Base-by-base conservation (phyloP, 2,888 invertebrate species). In the Gryllus longicercus region DNA sequence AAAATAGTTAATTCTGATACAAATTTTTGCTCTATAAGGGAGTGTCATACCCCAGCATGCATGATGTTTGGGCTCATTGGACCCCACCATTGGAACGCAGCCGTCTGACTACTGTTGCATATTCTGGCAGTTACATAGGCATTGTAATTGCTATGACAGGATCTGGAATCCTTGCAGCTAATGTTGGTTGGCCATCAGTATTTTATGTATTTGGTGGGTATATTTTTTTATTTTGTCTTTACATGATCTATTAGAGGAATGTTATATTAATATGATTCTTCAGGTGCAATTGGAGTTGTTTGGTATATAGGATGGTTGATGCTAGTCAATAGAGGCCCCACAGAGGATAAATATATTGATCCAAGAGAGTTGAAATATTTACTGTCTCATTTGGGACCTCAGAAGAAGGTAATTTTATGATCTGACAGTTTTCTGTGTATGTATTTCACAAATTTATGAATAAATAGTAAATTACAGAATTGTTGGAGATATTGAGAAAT, bases 321-420 rank as follows among this genome's bases (percentile, higher is more conserved):
- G 0, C 87, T 94, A 0, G 92, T 95, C 0, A 91, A 91, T 79
- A 94, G 94, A 83, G 91, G 91, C 0, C 95, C 95, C 0, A 93
- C 93, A 83, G 89, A 92, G 79, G 96, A 96, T 86, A 91, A 92
- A 0, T 89, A 89, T 82, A 95, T 96, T 77, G 90, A 92, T 0
- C 88, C 91, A 76, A 90, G 91, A 51, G 96, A 96, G 86, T 88
- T 93, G 8, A 91, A 92, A 81, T 95, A 93, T 83, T 94, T 96
- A 84, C 90, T 91, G 83, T 86, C 86, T n/a, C 87, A 88, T 38
- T 86, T 89, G 21, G 88, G 88, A 63, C 25, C 23, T 38, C 8
- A 2, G 12, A 11, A 51, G 16, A 78, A 77, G 23, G 80, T 76
- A 80, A 74, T 21, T 76, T 63, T 77, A 14, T 16, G 8, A 11